Percentiles rank a stretch among this genome's conserved stretches.
Conservation (phyloP, 2,113 vertebrate genomes). For the Bettongia penicillata region DNA sequence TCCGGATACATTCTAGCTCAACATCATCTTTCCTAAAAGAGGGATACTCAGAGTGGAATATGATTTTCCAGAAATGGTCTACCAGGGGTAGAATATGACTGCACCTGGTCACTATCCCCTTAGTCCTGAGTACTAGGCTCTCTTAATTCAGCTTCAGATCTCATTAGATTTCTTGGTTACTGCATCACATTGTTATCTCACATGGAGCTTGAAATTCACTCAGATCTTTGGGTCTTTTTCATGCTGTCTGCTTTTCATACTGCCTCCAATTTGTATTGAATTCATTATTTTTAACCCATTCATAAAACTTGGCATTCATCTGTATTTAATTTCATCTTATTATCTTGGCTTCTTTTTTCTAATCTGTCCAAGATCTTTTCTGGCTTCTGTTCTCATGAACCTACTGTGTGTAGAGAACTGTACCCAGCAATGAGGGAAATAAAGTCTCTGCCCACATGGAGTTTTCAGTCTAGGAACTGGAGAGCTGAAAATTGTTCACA, state of each 20-base stretch:
- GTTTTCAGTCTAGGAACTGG: neutral
- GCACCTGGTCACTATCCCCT: neutral
- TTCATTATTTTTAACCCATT: neutral
- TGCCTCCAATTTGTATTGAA: neutral
- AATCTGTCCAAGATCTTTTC: neutral
- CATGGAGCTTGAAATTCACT: neutral
- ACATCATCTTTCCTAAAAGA: neutral
- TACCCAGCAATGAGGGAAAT: neutral
- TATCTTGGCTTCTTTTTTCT: neutral
- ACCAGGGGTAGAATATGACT: neutral
- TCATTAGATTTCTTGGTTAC: neutral
- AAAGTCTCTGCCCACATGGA: neutral
- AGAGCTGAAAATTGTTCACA: neutral
- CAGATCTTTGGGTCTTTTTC: neutral
- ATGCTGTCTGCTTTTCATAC: neutral
- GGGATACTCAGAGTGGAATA: neutral
- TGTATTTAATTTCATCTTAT: neutral
- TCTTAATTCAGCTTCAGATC: neutral
- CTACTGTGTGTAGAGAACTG: neutral
- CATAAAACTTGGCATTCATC: neutral
- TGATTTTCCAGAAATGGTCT: neutral
- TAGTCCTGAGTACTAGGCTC: neutral
- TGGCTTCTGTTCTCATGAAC: neutral
- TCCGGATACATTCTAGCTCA: neutral
- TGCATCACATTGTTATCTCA: neutral